Percentiles rank a stretch among this genome's conserved stretches.
These are phyloP conservation scores for Drymodes brunneopygia DNA, from an alignment of 2,113 vertebrate genomes.

Conservation along the genomic window DNA sequence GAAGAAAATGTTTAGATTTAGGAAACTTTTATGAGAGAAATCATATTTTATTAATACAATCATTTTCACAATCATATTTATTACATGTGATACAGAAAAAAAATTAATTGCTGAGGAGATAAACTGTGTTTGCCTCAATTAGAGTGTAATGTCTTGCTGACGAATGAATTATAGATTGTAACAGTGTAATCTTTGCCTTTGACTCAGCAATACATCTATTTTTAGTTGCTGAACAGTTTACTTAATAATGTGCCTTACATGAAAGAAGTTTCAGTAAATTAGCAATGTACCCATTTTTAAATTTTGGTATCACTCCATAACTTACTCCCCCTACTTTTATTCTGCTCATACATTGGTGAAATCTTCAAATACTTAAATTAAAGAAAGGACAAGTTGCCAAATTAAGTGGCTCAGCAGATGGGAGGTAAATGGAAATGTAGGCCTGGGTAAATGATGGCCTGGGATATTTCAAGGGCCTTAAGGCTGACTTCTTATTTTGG, in stretches of 20 bases:
- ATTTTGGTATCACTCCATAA: background rate
- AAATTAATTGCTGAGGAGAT: background rate
- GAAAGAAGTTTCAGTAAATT: background rate
- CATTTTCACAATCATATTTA: background rate
- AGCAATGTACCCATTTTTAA: background rate
- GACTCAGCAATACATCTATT: background rate
- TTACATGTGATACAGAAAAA: background rate
- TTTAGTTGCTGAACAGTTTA: background rate
- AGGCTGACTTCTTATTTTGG: background rate
- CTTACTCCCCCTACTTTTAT: background rate
- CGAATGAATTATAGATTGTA: background rate
- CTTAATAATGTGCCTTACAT: constrained; percentile 28
- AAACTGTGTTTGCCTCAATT: background rate
- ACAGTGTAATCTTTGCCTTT: background rate
- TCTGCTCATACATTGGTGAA: background rate
- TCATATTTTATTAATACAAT: background rate
- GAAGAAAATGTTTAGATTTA: background rate
- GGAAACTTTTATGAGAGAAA: background rate
- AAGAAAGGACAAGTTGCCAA: background rate
- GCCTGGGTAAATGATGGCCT: background rate
- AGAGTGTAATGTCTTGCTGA: background rate
- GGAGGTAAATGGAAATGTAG: background rate
- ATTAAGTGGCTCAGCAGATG: background rate
- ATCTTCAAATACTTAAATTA: background rate
- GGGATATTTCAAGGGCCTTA: background rate